Conservation (phyloP, 2,113 vertebrate genomes). For the Ophiodon elongatus region DNA sequence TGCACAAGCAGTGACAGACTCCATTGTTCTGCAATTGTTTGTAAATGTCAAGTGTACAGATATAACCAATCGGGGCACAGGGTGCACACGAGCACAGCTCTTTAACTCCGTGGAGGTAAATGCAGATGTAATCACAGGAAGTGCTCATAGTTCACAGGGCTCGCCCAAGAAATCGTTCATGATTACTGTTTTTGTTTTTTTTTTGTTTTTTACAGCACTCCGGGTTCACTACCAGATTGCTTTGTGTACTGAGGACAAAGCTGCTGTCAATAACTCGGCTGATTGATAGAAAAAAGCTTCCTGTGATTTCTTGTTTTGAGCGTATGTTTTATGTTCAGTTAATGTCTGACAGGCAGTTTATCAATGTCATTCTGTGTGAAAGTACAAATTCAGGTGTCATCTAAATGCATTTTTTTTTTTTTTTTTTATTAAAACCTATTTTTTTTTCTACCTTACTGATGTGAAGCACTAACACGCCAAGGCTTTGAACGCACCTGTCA, state of each 20-base stretch:
- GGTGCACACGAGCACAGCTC: not conserved
- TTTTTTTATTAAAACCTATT: too few relatives aligned
- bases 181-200: not conserved
- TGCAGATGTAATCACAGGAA: not conserved
- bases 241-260: not conserved
- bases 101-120: not conserved
- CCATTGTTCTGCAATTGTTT: slow-evolving; percentile 24
- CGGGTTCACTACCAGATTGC: not conserved
- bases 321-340: not conserved
- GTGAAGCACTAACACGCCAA: not conserved
- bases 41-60: slow-evolving; percentile 42
- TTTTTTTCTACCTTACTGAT: not conserved
- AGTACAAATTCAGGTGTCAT: not conserved
- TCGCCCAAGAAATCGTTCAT: too few relatives aligned
- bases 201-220: too few relatives aligned
- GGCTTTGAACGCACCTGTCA: not conserved
- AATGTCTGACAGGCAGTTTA: not conserved
- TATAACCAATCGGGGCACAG: not conserved
- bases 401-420: too few relatives aligned
- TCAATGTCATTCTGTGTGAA: not conserved
- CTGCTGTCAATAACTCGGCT: not conserved
- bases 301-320: not conserved
- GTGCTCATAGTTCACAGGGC: not conserved
- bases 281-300: not conserved
- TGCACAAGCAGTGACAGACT: slow-evolving; percentile 21